A percentile compares a stretch with the other conserved stretches of the same genome.
Conservation (phyloP, 2,113 vertebrate species). For the Triplophysa tibetana region DNA sequence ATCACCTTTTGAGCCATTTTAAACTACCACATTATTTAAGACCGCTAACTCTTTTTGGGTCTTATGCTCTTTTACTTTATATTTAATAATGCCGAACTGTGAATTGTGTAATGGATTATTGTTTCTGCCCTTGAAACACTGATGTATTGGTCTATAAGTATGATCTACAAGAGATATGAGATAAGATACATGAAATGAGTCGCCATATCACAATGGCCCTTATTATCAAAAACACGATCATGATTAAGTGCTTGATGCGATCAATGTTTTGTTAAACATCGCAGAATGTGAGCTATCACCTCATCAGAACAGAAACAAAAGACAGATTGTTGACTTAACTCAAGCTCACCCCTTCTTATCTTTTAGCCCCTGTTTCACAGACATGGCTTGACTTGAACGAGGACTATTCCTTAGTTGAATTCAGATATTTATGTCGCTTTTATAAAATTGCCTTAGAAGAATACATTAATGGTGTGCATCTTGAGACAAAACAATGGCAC, state of each 20-base stretch:
- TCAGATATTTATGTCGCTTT: too few species aligned
- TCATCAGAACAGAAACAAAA: constrained; percentile 8
- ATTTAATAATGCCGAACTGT: background rate
- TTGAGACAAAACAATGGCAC: too few species aligned
- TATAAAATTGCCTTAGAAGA: too few species aligned
- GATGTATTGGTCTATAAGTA: background rate
- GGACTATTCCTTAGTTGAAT: too few species aligned
- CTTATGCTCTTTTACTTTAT: too few species aligned
- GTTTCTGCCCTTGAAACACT: background rate
- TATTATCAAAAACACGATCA: background rate
- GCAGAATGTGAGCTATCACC: background rate
- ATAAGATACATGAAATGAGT: background rate
- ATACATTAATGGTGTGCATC: too few species aligned
- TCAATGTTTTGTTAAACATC: constrained; percentile 21
- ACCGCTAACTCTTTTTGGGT: too few species aligned
- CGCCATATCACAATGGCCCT: background rate
- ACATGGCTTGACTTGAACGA: too few species aligned
- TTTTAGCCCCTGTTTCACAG: background rate
- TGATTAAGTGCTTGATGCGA: constrained; percentile 17
- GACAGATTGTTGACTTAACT: background rate
- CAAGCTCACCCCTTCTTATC: background rate
- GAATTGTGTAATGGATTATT: background rate
- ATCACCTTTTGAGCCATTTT: too few species aligned
- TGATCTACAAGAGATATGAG: background rate
- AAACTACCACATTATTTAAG: too few species aligned